Evolutionary conservation across 1,140 invertebrate species (phyloP).

Genomic region (Magallana ariakensis): DNA sequence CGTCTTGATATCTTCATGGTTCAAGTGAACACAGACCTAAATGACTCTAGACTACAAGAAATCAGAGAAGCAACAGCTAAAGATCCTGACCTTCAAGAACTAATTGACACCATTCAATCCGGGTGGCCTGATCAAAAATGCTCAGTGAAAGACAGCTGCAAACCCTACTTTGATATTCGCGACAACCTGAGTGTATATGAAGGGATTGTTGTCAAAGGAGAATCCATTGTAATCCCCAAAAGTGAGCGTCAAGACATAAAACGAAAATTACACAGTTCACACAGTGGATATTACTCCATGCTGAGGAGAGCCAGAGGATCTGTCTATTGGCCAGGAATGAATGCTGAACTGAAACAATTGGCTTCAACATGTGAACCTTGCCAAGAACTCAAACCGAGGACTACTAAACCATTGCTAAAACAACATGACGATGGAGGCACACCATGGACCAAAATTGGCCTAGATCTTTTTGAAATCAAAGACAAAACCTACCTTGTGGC

Average conservation of each 20-base stretch:
- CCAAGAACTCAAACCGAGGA: too few species aligned
- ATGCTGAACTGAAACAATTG: too few species aligned
- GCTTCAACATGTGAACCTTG: too few species aligned
- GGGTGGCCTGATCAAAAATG: constrained; percentile 57
- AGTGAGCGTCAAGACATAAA: constrained; percentile 69
- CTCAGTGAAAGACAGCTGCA: constrained; percentile 4
- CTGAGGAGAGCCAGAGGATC: too few species aligned
- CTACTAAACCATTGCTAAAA: too few species aligned
- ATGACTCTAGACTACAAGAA: constrained; percentile 54
- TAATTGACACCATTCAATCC: constrained; percentile 12
- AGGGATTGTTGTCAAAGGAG: constrained; percentile 68
- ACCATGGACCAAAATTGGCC: too few species aligned
- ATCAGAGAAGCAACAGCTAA: constrained; percentile 42
- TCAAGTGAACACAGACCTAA: background rate
- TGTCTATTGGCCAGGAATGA: too few species aligned
- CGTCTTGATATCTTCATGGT: background rate
- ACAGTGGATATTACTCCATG: too few species aligned
- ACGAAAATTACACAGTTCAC: constrained; percentile 69
- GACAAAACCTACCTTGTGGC: too few species aligned
- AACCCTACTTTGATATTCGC: constrained; percentile 61
- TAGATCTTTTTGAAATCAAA: too few species aligned
- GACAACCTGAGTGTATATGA: constrained; percentile 64
- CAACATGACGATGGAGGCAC: too few species aligned
- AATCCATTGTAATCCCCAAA: constrained; percentile 72
- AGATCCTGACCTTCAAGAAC: constrained; percentile 1